A percentile compares a stretch with the other conserved stretches of the same genome.
phyloP scores from a whole-genome alignment of 1,140 invertebrate species.

The Penaeus chinensis region DNA sequence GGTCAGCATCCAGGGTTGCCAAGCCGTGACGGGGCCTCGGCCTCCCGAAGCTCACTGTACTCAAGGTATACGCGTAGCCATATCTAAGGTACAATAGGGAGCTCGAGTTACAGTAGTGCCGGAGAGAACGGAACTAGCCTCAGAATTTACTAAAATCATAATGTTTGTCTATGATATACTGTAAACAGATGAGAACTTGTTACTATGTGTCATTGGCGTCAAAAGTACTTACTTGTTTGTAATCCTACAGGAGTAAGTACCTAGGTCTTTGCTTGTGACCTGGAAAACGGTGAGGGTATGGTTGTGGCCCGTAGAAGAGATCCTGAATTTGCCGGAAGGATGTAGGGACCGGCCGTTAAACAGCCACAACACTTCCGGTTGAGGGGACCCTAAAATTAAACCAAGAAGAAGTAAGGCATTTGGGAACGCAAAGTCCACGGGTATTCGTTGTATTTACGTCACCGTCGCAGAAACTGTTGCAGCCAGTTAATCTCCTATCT shows the following conservation, averaged over 20 bases:
- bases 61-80: conserved; percentile 68
- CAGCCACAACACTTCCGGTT: conserved; percentile 80
- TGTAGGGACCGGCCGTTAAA: conserved; percentile 71
- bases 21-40: conserved; percentile 18
- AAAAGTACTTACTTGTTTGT: conserved; percentile 69
- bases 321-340: conserved; percentile 63
- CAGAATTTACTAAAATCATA: no score
- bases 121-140: no score
- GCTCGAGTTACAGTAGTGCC: no score
- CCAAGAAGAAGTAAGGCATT: conserved; percentile 25
- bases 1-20: not conserved
- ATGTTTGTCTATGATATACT: no score
- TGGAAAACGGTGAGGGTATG: conserved; percentile 69
- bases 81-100: conserved; percentile 70
- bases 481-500: no score
- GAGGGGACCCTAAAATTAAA: conserved; percentile 67
- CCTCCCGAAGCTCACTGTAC: conserved; percentile 68
- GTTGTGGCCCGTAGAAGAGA: conserved; percentile 55
- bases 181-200: not conserved
- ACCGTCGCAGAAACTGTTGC: no score
- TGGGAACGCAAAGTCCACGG: no score
- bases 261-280: conserved; percentile 70
- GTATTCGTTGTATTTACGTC: no score
- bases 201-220: not conserved
- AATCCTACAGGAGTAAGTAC: conserved; percentile 71